Percentiles rank a stretch among this genome's conserved stretches.
These are phyloP conservation scores for Eudorcas thomsonii DNA, from an alignment of 2,113 vertebrate species.

Conservation along the genomic window DNA sequence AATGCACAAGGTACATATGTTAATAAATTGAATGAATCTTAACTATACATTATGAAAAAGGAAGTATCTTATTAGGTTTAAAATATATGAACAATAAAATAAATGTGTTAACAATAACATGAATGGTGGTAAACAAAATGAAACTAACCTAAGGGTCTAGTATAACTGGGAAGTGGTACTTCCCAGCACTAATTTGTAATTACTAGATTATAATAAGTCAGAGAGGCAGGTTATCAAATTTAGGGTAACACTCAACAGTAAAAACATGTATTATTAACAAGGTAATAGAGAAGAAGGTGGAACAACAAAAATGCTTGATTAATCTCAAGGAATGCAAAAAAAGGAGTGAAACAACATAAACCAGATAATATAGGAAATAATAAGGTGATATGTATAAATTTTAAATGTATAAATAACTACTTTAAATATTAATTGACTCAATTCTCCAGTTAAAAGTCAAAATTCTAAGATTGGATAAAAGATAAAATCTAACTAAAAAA, in stretches of 20 bases:
- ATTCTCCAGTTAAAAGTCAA: not conserved
- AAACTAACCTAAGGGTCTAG: not conserved
- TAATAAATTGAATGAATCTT: not conserved
- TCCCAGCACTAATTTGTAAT: not conserved
- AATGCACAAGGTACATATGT: not conserved
- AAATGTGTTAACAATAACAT: not conserved
- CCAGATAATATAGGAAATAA: not conserved
- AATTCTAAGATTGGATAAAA: constrained; percentile 4
- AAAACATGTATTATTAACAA: constrained; percentile 8
- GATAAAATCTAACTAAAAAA: not conserved
- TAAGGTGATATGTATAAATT: not conserved
- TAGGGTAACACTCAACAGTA: not conserved
- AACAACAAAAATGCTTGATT: constrained; percentile 3
- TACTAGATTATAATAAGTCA: not conserved
- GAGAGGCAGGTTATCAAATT: not conserved
- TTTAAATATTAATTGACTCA: constrained; percentile 3
- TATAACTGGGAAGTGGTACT: not conserved
- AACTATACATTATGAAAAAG: not conserved
- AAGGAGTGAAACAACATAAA: not conserved
- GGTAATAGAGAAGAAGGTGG: not conserved
- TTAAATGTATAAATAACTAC: not conserved
- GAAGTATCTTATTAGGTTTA: not conserved
- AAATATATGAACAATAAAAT: constrained; percentile 9
- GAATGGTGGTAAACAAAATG: not conserved
- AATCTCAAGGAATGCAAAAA: constrained; percentile 7